phyloP scores from a whole-genome alignment of 1,140 invertebrate species.

The Yoshiicerus persimilis region DNA sequence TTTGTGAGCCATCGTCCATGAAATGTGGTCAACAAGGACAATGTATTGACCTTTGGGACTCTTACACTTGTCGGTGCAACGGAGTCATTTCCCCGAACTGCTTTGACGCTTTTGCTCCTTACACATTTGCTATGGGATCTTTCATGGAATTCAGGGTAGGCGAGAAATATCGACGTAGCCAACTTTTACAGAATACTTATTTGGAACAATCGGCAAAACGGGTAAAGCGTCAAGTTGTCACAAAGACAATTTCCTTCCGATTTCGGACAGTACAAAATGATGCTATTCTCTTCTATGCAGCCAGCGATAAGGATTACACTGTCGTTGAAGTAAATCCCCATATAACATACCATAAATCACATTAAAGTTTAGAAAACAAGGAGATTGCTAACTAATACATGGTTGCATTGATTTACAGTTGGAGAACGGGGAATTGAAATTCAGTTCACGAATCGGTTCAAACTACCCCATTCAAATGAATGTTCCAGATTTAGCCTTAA shows the following conservation, averaged over 20 bases:
- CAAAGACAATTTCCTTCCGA: slow-evolving; percentile 75
- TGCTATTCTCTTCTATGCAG: slow-evolving; percentile 78
- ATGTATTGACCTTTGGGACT: slow-evolving; percentile 83
- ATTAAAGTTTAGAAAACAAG: neutral
- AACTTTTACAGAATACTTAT: slow-evolving; percentile 62
- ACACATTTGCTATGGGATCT: slow-evolving; percentile 73
- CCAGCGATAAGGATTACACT: slow-evolving; percentile 84
- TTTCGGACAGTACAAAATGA: slow-evolving; percentile 76
- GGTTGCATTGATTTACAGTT: slow-evolving; percentile 54
- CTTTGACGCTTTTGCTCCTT: slow-evolving; percentile 70
- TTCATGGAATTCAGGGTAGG: slow-evolving; percentile 78
- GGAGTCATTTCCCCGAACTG: slow-evolving; percentile 77
- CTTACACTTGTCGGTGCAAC: slow-evolving; percentile 56
- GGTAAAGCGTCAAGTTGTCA: slow-evolving; percentile 52
- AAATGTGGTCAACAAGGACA: slow-evolving; percentile 66
- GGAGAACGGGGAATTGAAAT: slow-evolving; percentile 67
- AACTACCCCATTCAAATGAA: slow-evolving; percentile 75
- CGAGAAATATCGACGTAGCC: slow-evolving; percentile 81
- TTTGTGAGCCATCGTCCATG: slow-evolving; percentile 59
- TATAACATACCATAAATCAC: neutral
- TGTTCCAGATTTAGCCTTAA: slow-evolving; percentile 55
- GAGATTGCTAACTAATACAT: neutral
- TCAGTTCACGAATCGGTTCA: slow-evolving; percentile 72
- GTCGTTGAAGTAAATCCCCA: slow-evolving; percentile 66
- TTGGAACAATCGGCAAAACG: slow-evolving; percentile 36